These are phyloP conservation scores for Scotopteryx bipunctaria DNA, from an alignment of 2,888 invertebrate species.

Conservation along the genomic window DNA sequence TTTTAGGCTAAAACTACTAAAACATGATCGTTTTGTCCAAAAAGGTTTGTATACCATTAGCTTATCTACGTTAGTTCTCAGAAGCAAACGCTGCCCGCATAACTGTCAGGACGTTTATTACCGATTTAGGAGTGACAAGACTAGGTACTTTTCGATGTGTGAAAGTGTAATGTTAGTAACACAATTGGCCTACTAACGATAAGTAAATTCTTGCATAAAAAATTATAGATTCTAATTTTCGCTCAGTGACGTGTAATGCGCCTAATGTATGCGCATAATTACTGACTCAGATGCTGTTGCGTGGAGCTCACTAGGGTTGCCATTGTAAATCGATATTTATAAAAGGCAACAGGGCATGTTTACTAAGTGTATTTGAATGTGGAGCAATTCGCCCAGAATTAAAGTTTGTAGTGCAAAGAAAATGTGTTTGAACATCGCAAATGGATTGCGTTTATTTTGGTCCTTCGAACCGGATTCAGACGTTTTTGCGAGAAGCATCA, in stretches of 20 bases:
- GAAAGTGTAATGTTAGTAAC: no score
- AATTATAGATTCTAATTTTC: conserved; percentile 42
- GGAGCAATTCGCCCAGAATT: no score
- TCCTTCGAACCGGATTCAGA: background rate
- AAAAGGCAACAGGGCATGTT: background rate
- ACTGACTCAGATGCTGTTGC: conserved; percentile 39
- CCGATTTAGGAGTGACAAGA: no score
- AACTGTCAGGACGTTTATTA: no score
- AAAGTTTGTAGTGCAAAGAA: background rate
- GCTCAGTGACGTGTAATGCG: conserved; percentile 40
- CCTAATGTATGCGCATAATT: conserved; percentile 60
- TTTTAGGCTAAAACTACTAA: no score
- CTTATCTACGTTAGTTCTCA: no score
- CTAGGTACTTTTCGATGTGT: no score
- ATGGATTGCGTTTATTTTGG: background rate
- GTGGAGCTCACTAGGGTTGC: conserved; percentile 34
- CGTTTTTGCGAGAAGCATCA: background rate
- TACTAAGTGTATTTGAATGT: no score
- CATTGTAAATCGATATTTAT: conserved; percentile 17
- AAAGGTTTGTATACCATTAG: no score
- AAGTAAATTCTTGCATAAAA: conserved; percentile 25
- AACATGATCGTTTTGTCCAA: no score
- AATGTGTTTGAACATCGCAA: no score
- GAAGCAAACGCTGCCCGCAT: no score
- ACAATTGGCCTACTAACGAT: conserved; percentile 19